Percentiles rank a stretch among this genome's conserved stretches.
Evolutionary conservation across 2,797 vertebrate species (phyloP).

Genomic region (Acestrorhynchus altus): DNA sequence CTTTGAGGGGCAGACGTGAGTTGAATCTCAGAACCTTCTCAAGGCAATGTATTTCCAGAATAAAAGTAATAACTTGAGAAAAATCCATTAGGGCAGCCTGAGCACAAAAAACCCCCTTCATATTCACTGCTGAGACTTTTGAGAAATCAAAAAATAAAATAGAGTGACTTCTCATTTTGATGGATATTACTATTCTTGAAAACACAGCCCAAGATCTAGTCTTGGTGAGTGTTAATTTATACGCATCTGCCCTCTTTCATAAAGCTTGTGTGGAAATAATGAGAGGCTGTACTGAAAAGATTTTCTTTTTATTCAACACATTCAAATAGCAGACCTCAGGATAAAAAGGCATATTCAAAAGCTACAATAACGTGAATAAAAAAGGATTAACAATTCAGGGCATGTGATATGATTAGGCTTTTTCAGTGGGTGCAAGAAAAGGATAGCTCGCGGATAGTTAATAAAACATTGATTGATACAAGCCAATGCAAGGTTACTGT

Average conservation of each 20-base stretch:
- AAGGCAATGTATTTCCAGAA: constrained; percentile 4
- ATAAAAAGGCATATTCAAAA: constrained; percentile 54
- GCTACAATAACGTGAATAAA: constrained; percentile 61
- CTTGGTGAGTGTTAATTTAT: constrained; percentile 7
- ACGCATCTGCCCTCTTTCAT: not conserved
- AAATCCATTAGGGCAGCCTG: constrained; percentile 12
- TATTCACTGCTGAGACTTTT: constrained; percentile 12
- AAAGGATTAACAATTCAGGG: constrained; percentile 59
- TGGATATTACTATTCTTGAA: constrained; percentile 15
- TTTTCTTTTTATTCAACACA: constrained; percentile 10
- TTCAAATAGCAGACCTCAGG: constrained; percentile 12
- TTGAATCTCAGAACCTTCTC: constrained; percentile 6
- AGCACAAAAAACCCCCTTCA: not conserved
- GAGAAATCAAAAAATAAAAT: not conserved
- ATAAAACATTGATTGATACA: constrained; percentile 69
- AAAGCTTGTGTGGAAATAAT: constrained; percentile 1
- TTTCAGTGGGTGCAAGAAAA: constrained; percentile 63
- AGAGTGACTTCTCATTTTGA: not conserved
- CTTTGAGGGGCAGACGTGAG: not conserved
- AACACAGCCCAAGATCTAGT: not conserved
- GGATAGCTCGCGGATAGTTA: constrained; percentile 57
- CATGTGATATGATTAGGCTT: constrained; percentile 58
- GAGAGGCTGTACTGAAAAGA: constrained; percentile 1
- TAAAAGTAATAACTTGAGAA: constrained; percentile 9
- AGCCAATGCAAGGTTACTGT: constrained; percentile 57